These are phyloP conservation scores for Aurelia sp. DNA, from an alignment of 30 jellyfish, hydroid and myxozoan genomes.

Conservation along the genomic window DNA sequence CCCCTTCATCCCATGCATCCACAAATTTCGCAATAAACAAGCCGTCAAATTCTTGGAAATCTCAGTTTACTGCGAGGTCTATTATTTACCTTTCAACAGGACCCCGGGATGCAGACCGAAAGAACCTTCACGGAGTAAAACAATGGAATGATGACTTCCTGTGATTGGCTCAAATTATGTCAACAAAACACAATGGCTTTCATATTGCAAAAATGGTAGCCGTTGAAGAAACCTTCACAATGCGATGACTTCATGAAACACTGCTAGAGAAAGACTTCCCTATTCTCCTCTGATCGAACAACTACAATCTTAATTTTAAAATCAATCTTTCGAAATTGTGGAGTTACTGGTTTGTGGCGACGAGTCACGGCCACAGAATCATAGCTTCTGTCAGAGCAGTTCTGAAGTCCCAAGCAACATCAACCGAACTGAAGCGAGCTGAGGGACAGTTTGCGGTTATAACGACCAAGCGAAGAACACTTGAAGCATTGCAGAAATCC, in stretches of 20 bases:
- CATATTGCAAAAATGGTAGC: slow-evolving; percentile 35
- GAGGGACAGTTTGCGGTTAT: slow-evolving; percentile 8
- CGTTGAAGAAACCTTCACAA: background rate
- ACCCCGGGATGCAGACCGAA: too few species aligned
- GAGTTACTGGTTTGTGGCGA: slow-evolving; percentile 25
- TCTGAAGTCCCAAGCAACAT: background rate
- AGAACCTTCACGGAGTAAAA: background rate
- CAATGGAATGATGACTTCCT: slow-evolving; percentile 7
- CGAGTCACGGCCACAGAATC: slow-evolving; percentile 6
- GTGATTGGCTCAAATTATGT: slow-evolving; percentile 58
- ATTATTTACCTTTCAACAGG: too few species aligned
- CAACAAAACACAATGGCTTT: slow-evolving; percentile 45
- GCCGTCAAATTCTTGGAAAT: too few species aligned
- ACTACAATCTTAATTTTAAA: background rate
- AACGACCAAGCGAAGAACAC: background rate
- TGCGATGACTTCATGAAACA: background rate
- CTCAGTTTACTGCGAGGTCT: too few species aligned
- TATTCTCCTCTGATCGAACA: background rate
- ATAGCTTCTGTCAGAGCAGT: background rate
- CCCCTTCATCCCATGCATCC: too few species aligned
- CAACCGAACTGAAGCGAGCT: background rate
- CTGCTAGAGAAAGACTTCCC: background rate
- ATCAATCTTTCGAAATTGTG: slow-evolving; percentile 8
- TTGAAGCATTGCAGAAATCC: background rate
- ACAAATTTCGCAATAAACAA: too few species aligned